phyloP scores from a whole-genome alignment of 2,888 invertebrate species.

The Craniophora ligustri region DNA sequence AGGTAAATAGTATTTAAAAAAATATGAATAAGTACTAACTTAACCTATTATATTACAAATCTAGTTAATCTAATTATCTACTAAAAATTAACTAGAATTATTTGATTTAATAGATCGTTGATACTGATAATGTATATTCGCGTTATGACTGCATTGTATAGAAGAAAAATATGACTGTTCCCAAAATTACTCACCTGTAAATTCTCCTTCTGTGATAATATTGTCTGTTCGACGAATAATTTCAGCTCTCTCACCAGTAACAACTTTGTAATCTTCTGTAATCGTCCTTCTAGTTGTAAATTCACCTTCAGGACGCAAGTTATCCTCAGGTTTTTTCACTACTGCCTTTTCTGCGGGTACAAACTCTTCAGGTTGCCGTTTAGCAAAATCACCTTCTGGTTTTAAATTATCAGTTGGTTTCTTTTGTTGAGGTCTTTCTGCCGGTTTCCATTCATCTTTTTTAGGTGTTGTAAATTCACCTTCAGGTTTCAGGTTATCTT shows the following conservation, averaged over 20 bases:
- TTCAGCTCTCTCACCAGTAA: conserved; percentile 90
- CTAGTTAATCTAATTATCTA: too few species aligned
- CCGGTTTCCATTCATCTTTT: conserved; percentile 80
- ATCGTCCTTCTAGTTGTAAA: conserved; percentile 87
- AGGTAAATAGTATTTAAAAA: conserved; percentile 10
- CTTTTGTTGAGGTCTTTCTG: conserved; percentile 76
- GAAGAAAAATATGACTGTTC: not conserved
- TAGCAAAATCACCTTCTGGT: conserved; percentile 87
- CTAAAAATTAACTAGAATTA: too few species aligned
- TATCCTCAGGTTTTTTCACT: conserved; percentile 54
- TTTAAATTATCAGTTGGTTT: conserved; percentile 86
- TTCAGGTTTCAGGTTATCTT: conserved; percentile 58
- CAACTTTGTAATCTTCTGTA: conserved; percentile 89
- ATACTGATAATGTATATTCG: too few species aligned
- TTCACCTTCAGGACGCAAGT: conserved; percentile 84
- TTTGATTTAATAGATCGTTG: too few species aligned
- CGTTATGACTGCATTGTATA: too few species aligned
- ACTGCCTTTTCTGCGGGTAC: conserved; percentile 78
- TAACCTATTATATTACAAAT: too few species aligned
- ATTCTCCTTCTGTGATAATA: conserved; percentile 90
- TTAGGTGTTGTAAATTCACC: conserved; percentile 85
- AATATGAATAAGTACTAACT: too few species aligned
- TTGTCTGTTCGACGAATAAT: conserved; percentile 91
- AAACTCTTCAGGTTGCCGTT: conserved; percentile 70
- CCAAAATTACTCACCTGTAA: conserved; percentile 87